Evolutionary conservation across 2,797 vertebrate genomes (phyloP).

Genomic region (Hoplostethus atlanticus): DNA sequence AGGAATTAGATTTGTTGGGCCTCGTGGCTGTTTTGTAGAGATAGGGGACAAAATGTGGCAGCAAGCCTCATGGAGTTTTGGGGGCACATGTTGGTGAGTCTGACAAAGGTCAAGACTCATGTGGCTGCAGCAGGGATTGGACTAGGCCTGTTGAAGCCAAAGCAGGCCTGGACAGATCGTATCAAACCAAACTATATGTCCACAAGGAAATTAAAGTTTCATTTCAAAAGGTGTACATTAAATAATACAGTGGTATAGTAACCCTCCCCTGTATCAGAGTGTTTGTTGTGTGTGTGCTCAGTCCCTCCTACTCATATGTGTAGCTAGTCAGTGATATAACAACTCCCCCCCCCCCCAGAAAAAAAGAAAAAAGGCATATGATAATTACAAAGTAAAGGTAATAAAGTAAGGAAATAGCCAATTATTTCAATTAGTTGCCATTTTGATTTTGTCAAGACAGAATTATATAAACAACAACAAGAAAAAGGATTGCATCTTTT

Average conservation of each 20-base stretch:
- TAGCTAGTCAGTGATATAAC: too few species aligned
- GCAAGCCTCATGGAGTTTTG: constrained; percentile 39
- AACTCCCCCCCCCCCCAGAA: too few species aligned
- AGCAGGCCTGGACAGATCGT: background rate
- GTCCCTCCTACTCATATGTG: too few species aligned
- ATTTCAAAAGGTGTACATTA: background rate
- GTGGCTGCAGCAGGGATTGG: constrained; percentile 36
- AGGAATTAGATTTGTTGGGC: constrained; percentile 77
- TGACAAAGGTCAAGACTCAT: constrained; percentile 60
- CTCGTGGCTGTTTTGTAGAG: constrained; percentile 70
- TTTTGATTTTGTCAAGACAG: constrained; percentile 10
- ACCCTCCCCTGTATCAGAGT: too few species aligned
- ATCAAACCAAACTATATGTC: background rate
- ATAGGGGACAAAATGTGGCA: constrained; percentile 66
- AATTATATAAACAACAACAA: constrained; percentile 23
- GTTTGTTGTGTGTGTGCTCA: too few species aligned
- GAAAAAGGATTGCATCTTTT: constrained; percentile 9
- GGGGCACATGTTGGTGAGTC: constrained; percentile 32
- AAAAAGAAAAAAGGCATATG: background rate
- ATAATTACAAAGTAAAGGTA: constrained; percentile 1
- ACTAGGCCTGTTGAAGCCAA: constrained; percentile 1
- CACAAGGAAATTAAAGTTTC: background rate
- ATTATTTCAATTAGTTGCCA: too few species aligned
- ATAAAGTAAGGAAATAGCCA: too few species aligned
- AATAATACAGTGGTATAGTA: background rate